Conservation (phyloP, 2,888 invertebrate species). For the Augochlorella aurata region DNA sequence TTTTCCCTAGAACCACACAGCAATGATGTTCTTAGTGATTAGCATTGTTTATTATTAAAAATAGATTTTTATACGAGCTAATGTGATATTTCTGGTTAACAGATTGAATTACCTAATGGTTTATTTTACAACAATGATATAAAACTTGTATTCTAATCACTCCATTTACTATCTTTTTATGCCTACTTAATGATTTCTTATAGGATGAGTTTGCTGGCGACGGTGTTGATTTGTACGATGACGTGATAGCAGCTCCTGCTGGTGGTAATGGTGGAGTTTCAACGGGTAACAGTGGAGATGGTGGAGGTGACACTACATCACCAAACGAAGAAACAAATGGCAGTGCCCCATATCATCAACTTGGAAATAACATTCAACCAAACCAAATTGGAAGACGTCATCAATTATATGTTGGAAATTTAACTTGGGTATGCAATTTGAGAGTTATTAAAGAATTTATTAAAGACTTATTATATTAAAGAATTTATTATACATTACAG, state of each 20-base stretch:
- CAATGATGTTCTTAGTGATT: neutral
- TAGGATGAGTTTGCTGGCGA: slow-evolving; percentile 93
- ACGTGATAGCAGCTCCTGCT: slow-evolving; percentile 93
- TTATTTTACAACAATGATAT: neutral
- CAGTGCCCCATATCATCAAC: slow-evolving; percentile 87
- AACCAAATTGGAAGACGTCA: slow-evolving; percentile 90
- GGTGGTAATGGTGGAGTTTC: slow-evolving; percentile 80
- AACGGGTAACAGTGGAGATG: slow-evolving; percentile 75
- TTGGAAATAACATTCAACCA: slow-evolving; percentile 87
- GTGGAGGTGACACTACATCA: slow-evolving; percentile 85
- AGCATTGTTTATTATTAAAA: too few species aligned
- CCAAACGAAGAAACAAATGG: slow-evolving; percentile 89
- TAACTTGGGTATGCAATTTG: slow-evolving; percentile 92
- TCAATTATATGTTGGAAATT: slow-evolving; percentile 98
- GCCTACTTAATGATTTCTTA: slow-evolving; percentile 57
- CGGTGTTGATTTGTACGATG: slow-evolving; percentile 96
- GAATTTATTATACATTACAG: slow-evolving; percentile 83
- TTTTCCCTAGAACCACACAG: neutral
- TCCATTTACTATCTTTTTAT: neutral
- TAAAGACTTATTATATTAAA: neutral
- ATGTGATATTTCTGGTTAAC: neutral
- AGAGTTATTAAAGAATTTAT: neutral
- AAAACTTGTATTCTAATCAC: neutral
- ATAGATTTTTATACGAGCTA: neutral
- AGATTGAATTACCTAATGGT: slow-evolving; percentile 1